phyloP scores from a whole-genome alignment of 2,888 invertebrate genomes.

The Didymodactylos carnosus region DNA sequence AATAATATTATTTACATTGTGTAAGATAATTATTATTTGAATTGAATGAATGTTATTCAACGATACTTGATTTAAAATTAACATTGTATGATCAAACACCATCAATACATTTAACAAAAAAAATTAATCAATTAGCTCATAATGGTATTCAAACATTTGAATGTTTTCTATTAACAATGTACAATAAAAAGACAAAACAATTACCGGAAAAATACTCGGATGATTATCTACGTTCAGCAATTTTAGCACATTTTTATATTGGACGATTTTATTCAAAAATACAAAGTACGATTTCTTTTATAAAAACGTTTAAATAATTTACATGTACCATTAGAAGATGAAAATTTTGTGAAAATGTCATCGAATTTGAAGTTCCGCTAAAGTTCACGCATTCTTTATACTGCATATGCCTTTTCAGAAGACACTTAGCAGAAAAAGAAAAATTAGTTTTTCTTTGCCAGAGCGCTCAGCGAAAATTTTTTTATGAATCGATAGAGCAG shows the following conservation, averaged over 20 bases:
- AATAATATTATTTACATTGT: conserved; percentile 57
- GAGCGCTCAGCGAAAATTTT: too few species aligned
- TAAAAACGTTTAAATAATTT: too few species aligned
- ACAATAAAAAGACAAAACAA: conserved; percentile 32
- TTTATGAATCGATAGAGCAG: too few species aligned
- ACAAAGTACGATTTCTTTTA: too few species aligned
- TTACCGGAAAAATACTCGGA: conserved; percentile 42
- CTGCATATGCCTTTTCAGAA: too few species aligned
- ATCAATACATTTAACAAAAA: conserved; percentile 47
- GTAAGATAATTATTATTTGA: conserved; percentile 70
- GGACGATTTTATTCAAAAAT: conserved; percentile 54
- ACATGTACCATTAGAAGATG: too few species aligned
- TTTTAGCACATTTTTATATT: conserved; percentile 60
- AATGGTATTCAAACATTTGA: conserved; percentile 48
- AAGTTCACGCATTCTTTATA: too few species aligned
- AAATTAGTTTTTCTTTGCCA: too few species aligned
- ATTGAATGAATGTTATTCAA: conserved; percentile 47
- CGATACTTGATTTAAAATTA: conserved; percentile 59
- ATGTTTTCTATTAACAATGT: conserved; percentile 51
- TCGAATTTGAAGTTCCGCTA: too few species aligned
- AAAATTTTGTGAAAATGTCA: too few species aligned
- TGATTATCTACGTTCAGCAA: conserved; percentile 39
- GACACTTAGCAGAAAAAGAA: too few species aligned
- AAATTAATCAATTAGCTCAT: conserved; percentile 53
- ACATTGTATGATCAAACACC: conserved; percentile 36